Evolutionary conservation across 1,140 invertebrate species (phyloP).

Genomic region (Bradysia coprophila): DNA sequence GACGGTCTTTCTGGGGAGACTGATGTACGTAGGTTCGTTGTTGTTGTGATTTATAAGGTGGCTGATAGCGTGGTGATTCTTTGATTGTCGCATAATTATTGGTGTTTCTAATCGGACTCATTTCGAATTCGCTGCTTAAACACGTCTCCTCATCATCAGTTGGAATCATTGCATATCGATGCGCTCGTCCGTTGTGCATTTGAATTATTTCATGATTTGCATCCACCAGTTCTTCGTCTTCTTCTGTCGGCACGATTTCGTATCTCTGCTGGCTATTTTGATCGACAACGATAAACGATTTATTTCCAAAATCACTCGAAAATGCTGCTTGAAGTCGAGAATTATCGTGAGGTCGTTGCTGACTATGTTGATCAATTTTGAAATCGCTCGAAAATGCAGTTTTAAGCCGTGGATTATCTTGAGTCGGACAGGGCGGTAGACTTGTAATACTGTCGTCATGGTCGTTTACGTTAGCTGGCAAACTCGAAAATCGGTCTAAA

Average conservation of each 20-base stretch:
- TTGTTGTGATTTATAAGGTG: constrained; percentile 1
- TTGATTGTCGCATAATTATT: constrained; percentile 5
- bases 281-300: constrained; percentile 34
- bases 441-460: constrained; percentile 10
- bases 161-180: constrained; percentile 38
- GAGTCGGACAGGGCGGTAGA: constrained; percentile 11
- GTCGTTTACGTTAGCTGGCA: background rate
- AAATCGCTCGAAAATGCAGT: too few relatives aligned
- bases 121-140: constrained; percentile 5
- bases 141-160: constrained; percentile 24
- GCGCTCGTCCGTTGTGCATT: constrained; percentile 33
- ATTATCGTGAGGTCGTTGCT: constrained; percentile 8
- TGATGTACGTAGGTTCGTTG: too few relatives aligned
- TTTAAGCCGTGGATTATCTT: too few relatives aligned
- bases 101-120: constrained; percentile 8
- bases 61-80: constrained; percentile 4
- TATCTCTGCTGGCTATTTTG: constrained; percentile 34
- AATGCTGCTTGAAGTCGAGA: constrained; percentile 24
- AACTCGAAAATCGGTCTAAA: background rate
- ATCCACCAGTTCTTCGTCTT: constrained; percentile 33
- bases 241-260: constrained; percentile 32
- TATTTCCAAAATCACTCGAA: constrained; percentile 30
- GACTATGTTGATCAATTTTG: constrained; percentile 1
- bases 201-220: constrained; percentile 33
- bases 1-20: constrained; percentile 2